These are phyloP conservation scores for Mesorhabditis sp. DNA, from an alignment of 2,888 invertebrate genomes.

Conservation along the genomic window DNA sequence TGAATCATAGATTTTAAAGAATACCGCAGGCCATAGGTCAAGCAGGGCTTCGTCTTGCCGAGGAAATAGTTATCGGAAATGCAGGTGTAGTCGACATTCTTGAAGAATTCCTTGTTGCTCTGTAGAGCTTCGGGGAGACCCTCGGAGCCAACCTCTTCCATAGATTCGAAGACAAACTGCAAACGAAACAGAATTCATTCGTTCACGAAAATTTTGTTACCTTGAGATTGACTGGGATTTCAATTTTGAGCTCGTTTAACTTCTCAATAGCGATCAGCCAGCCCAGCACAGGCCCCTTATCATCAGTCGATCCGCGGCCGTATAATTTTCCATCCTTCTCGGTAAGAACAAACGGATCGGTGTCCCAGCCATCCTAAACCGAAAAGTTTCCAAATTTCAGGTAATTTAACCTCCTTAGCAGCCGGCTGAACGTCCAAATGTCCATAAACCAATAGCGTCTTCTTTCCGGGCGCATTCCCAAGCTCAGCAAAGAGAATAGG, in stretches of 20 bases:
- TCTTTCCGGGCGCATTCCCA: conserved; percentile 72
- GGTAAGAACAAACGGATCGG: conserved; percentile 85
- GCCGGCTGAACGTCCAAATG: conserved; percentile 98
- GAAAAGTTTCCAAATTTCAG: conserved; percentile 1
- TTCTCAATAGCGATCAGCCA: conserved; percentile 92
- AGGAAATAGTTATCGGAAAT: conserved; percentile 99
- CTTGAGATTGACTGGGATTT: conserved; percentile 69
- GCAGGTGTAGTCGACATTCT: conserved; percentile 83
- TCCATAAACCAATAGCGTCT: conserved; percentile 89
- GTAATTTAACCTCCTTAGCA: conserved; percentile 62
- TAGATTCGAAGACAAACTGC: conserved; percentile 88
- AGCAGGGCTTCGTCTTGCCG: conserved; percentile 90
- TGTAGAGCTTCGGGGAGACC: conserved; percentile 83
- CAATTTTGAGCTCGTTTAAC: conserved; percentile 72
- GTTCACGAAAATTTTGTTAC: conserved; percentile 13
- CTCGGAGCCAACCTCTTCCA: conserved; percentile 95
- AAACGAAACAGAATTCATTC: conserved; percentile 9
- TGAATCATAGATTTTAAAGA: background rate
- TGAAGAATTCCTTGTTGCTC: conserved; percentile 45
- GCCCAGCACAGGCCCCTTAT: conserved; percentile 82
- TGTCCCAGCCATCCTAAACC: conserved; percentile 75
- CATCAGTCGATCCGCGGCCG: conserved; percentile 86
- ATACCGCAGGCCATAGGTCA: conserved; percentile 84
- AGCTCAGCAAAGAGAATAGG: conserved; percentile 18
- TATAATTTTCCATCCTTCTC: conserved; percentile 83